Evolutionary conservation across 2,113 vertebrate genomes (phyloP).

Genomic region (Vireo altiloquus): DNA sequence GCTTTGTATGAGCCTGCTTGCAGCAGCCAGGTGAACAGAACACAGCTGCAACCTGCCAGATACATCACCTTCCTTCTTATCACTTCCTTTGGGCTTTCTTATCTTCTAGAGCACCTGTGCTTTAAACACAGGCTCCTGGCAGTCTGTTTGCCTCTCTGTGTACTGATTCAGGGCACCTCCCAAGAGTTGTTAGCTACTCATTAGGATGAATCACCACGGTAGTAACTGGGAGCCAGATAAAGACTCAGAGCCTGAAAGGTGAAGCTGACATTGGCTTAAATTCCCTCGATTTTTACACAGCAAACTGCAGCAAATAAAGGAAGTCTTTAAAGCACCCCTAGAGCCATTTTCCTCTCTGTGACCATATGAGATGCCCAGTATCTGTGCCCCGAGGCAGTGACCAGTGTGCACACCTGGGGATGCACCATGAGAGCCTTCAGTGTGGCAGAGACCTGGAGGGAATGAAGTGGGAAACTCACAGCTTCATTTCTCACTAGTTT

Average conservation of each 20-base stretch:
- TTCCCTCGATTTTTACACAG: not conserved
- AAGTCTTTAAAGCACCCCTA: not conserved
- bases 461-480: conserved; percentile 1
- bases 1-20: not conserved
- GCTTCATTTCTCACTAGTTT: conserved; percentile 27
- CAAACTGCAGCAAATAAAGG: not conserved
- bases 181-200: not conserved
- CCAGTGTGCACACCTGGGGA: not conserved
- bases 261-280: not conserved
- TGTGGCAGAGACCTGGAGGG: not conserved
- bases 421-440: not conserved
- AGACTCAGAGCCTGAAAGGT: not conserved
- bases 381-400: not conserved
- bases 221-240: not conserved
- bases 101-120: not conserved
- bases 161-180: not conserved
- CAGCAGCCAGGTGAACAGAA: not conserved
- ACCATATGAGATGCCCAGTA: not conserved
- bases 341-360: not conserved
- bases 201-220: not conserved
- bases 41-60: not conserved
- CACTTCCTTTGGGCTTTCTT: not conserved
- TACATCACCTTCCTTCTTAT: not conserved
- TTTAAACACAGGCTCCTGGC: not conserved
- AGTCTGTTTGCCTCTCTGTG: not conserved